Conservation (phyloP, 1,140 invertebrate genomes). For the Drosophila kanapiae region DNA sequence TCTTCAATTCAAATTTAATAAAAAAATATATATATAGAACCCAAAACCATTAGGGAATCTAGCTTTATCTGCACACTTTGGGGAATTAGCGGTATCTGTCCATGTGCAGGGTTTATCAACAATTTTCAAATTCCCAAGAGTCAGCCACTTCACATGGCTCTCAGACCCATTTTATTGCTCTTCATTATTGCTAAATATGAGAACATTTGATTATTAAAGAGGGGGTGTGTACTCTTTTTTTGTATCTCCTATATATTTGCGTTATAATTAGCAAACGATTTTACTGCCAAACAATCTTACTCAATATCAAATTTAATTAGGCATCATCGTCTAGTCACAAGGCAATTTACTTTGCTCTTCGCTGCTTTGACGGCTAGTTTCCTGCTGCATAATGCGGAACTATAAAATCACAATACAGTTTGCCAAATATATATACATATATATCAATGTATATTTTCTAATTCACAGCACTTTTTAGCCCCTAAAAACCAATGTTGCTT, state of each 20-base stretch:
- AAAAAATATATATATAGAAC: neutral
- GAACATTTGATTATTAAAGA: neutral
- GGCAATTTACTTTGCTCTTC: slow-evolving; percentile 12
- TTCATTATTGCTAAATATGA: slow-evolving; percentile 17
- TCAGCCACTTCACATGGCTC: slow-evolving; percentile 9
- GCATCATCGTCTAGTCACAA: slow-evolving; percentile 26
- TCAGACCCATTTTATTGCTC: neutral
- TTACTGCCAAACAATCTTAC: slow-evolving; percentile 29
- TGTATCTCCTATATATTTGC: neutral
- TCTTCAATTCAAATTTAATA: neutral
- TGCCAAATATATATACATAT: slow-evolving; percentile 23
- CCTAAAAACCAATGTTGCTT: neutral
- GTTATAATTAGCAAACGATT: slow-evolving; percentile 26
- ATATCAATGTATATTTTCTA: slow-evolving; percentile 22
- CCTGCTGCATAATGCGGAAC: slow-evolving; percentile 47
- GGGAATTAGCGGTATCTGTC: neutral
- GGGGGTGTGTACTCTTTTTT: neutral
- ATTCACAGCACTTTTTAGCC: slow-evolving; percentile 25
- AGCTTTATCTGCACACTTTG: slow-evolving; percentile 6
- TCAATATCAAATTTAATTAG: slow-evolving; percentile 42
- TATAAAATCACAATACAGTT: slow-evolving; percentile 8
- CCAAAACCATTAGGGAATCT: slow-evolving; percentile 11
- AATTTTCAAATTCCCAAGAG: slow-evolving; percentile 12
- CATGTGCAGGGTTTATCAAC: slow-evolving; percentile 16
- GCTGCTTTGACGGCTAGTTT: slow-evolving; percentile 19